phyloP scores from a whole-genome alignment of 2,797 vertebrate genomes.

The Pipistrellus pipistrellus region DNA sequence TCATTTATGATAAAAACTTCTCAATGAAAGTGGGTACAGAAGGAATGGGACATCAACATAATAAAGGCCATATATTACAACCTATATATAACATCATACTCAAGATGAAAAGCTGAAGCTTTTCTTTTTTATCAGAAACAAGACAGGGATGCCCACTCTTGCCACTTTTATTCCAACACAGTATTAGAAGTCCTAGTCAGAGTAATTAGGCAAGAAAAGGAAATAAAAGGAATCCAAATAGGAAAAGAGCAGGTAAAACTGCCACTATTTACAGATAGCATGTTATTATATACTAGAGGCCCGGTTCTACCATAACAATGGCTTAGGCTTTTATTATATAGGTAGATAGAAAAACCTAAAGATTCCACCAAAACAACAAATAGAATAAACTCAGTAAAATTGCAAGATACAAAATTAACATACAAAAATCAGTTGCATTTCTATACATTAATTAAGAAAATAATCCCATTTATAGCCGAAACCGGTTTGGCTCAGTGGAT shows the following conservation, averaged over 20 bases:
- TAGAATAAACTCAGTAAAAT: neutral
- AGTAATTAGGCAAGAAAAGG: neutral
- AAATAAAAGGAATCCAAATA: neutral
- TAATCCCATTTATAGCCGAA: neutral
- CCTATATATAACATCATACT: neutral
- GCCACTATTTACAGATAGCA: neutral
- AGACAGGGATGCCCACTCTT: neutral
- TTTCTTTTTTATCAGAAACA: neutral
- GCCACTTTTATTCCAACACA: neutral
- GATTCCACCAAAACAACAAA: neutral
- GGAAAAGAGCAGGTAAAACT: slow-evolving; percentile 16
- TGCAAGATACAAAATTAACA: neutral
- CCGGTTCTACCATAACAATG: too few relatives aligned
- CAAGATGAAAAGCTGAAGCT: neutral
- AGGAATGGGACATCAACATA: neutral
- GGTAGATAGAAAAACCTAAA: neutral
- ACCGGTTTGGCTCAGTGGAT: too few relatives aligned
- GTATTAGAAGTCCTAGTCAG: neutral
- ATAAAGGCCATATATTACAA: slow-evolving; percentile 1
- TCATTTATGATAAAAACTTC: neutral
- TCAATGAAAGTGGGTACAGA: neutral
- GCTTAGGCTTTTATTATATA: too few relatives aligned
- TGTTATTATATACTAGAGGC: neutral
- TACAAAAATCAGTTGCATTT: neutral
- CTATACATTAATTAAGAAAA: slow-evolving; percentile 5